Base-by-base conservation (phyloP, 92 coral and sea anemone genomes). In the Zoanthus solanderi region DNA sequence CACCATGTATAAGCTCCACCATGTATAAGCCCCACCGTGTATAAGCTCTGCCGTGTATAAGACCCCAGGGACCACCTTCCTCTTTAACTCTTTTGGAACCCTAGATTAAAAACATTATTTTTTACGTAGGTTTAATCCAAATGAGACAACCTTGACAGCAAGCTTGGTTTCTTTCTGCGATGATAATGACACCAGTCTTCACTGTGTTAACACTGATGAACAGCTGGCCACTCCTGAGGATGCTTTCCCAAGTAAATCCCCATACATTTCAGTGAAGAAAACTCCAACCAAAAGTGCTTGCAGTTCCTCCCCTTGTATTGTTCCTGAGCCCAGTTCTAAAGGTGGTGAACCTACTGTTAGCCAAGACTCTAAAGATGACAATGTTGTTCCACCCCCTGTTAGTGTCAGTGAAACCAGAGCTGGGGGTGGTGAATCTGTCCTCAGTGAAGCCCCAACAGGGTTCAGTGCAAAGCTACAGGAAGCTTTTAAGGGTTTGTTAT, bases 131-230 rank as follows among this genome's bases (percentile, higher is more conserved):
- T 83, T 50, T 47, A 7, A 83, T 83, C 67, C 18, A 68, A 83
- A 83, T 83, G 87, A 83, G 78, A 83, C 87, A 68, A 68, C 87
- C 87, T 69, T 83, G 71, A 83, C 87, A 68, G 87, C 87, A 71
- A 68, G 78, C 87, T 83, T 78, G 50, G 87, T 71, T 48, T 83
- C 87, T 83, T 17, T 83, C 66, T 46, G 78, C 46, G 46, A 32
- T 17, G 75, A 58, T 9, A 31, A 65, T 65, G 71, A 71, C 3
- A 15, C 31, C 16, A 3, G 4, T 47, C 75, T 71, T 71, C 5
- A 47, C 75, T 12, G 15, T 83, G 78, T 42, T 13, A 45, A 78
- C 78, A 67, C 66, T 69, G 86, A 82, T 65, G 78, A 83, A 61
- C 34, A 83, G 67, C 30, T 68, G 42, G 87, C 87, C 77, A 69